These are phyloP conservation scores for Sebastes taczanowskii DNA, from an alignment of 2,797 vertebrate genomes.

Conservation along the genomic window DNA sequence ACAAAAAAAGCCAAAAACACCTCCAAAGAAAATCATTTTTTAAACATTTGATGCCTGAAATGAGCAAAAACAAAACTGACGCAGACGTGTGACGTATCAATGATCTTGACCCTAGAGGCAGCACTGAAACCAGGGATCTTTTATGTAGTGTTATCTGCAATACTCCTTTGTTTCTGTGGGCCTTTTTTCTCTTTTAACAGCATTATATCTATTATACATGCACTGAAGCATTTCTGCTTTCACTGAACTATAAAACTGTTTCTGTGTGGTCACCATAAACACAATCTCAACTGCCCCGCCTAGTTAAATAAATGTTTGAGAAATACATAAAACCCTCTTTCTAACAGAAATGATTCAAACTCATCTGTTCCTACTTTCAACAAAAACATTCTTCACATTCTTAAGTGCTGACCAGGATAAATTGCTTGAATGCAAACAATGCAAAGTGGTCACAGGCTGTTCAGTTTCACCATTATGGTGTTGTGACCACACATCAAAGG, in stretches of 20 bases:
- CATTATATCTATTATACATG: background rate
- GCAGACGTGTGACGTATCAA: background rate
- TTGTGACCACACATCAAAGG: background rate
- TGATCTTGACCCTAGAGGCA: background rate
- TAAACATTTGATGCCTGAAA: background rate
- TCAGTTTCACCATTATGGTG: conserved; percentile 16
- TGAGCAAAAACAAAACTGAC: background rate
- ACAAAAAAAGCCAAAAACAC: background rate
- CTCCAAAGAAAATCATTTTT: background rate
- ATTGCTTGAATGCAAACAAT: conserved; percentile 47
- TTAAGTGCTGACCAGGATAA: conserved; percentile 53
- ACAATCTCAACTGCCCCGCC: conserved; percentile 7
- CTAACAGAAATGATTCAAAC: conserved; percentile 30
- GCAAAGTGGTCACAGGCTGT: conserved; percentile 39
- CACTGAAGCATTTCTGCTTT: background rate
- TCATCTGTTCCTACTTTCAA: conserved; percentile 51
- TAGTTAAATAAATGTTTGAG: conserved; percentile 40
- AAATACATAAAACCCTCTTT: conserved; percentile 26
- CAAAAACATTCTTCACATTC: conserved; percentile 79
- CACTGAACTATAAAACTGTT: background rate
- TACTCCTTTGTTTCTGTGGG: background rate
- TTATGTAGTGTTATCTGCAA: background rate
- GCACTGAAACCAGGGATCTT: background rate
- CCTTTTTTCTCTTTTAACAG: background rate
- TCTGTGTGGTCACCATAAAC: conserved; percentile 16